Evolutionary conservation across 1,140 invertebrate genomes (phyloP).

Genomic region (Zaprionus taronus): DNA sequence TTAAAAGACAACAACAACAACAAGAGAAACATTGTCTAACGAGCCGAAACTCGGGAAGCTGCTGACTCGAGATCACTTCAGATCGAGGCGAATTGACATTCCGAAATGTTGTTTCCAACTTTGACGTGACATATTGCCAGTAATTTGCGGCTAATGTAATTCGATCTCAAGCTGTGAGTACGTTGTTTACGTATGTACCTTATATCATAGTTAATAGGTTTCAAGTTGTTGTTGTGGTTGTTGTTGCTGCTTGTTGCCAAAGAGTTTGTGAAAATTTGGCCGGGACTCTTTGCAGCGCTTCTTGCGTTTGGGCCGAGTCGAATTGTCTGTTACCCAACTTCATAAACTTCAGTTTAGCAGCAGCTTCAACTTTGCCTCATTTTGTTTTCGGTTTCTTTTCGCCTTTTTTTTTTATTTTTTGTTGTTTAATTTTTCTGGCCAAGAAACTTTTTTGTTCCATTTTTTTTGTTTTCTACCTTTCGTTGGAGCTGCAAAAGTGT

Average conservation of each 20-base stretch:
- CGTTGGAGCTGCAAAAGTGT: slow-evolving; percentile 68
- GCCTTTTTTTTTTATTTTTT: slow-evolving; percentile 48
- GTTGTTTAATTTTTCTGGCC: slow-evolving; percentile 59
- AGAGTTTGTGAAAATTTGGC: slow-evolving; percentile 15
- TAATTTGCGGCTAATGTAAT: slow-evolving; percentile 30
- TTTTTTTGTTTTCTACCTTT: slow-evolving; percentile 33
- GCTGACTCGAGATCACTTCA: background rate
- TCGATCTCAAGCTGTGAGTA: slow-evolving; percentile 38
- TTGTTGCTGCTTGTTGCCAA: slow-evolving; percentile 1
- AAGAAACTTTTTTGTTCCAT: slow-evolving; percentile 61
- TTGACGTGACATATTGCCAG: slow-evolving; percentile 7
- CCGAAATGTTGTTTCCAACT: slow-evolving; percentile 16
- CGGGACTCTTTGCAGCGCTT: slow-evolving; percentile 12
- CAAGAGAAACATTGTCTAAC: slow-evolving; percentile 22
- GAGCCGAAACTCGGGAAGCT: slow-evolving; percentile 20
- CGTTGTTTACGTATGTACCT: slow-evolving; percentile 5
- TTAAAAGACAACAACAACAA: background rate
- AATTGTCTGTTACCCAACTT: slow-evolving; percentile 49
- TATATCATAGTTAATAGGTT: slow-evolving; percentile 36
- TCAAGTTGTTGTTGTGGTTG: slow-evolving; percentile 17
- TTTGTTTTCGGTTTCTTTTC: slow-evolving; percentile 25
- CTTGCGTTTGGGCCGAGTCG: slow-evolving; percentile 7
- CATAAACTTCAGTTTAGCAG: slow-evolving; percentile 34
- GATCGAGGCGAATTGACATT: slow-evolving; percentile 10
- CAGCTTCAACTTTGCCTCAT: slow-evolving; percentile 40